A percentile compares a stretch with the other conserved stretches of the same genome.
Evolutionary conservation across 2,888 invertebrate species (phyloP).

Genomic region (Eristalis tenax): DNA sequence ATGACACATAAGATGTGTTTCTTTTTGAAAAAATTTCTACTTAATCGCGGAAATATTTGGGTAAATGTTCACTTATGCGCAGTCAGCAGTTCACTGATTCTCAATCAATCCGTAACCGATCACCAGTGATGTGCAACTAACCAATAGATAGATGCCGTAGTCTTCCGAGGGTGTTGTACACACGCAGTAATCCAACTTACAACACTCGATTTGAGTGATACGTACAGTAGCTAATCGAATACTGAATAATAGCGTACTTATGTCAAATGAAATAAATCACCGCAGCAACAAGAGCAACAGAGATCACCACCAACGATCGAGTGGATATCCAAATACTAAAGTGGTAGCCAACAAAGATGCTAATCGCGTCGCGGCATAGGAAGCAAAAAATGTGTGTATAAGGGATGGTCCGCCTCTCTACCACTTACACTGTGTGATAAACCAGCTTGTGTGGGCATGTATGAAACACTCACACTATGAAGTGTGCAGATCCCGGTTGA

Average conservation of each 20-base stretch:
- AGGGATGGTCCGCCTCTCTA: conserved; percentile 48
- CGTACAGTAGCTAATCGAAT: conserved; percentile 49
- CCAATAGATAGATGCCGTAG: conserved; percentile 45
- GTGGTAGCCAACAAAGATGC: conserved; percentile 63
- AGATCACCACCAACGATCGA: conserved; percentile 58
- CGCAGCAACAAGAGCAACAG: conserved; percentile 44
- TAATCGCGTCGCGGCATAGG: conserved; percentile 55
- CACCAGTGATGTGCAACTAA: conserved; percentile 54
- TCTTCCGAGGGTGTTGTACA: conserved; percentile 38
- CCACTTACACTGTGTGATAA: neutral
- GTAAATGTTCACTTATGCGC: conserved; percentile 35
- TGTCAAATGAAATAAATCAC: conserved; percentile 66
- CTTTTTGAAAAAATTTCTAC: neutral
- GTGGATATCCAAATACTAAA: conserved; percentile 62
- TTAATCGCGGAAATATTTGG: conserved; percentile 18
- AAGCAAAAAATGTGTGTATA: conserved; percentile 27
- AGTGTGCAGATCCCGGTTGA: conserved; percentile 17
- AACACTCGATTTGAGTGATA: conserved; percentile 21
- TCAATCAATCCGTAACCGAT: conserved; percentile 69
- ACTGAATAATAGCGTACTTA: conserved; percentile 58
- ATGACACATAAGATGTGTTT: conserved; percentile 19
- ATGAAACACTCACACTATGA: conserved; percentile 37
- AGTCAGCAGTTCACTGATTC: conserved; percentile 57
- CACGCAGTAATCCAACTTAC: conserved; percentile 17
- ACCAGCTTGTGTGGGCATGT: neutral